Percentiles rank a stretch among this genome's conserved stretches.
These are phyloP conservation scores for Blera fallax DNA, from an alignment of 2,888 invertebrate species.

Conservation along the genomic window DNA sequence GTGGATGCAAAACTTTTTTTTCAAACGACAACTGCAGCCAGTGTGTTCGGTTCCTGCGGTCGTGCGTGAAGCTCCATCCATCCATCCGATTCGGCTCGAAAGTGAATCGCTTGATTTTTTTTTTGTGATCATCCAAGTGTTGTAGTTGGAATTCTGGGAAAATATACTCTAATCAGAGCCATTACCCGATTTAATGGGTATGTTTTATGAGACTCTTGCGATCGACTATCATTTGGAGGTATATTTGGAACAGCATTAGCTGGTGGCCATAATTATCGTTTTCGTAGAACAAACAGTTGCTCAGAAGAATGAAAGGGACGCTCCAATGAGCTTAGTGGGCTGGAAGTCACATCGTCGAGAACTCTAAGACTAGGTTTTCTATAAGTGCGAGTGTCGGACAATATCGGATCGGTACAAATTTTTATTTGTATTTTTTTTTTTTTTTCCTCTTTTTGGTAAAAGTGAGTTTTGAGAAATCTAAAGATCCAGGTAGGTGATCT, in stretches of 20 bases:
- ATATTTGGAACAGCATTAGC: slow-evolving; percentile 16
- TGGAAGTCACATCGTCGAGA: slow-evolving; percentile 26
- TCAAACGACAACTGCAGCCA: slow-evolving; percentile 11
- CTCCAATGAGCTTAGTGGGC: slow-evolving; percentile 33
- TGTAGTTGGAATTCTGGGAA: slow-evolving; percentile 21
- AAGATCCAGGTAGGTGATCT: slow-evolving; percentile 26
- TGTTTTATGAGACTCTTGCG: slow-evolving; percentile 48
- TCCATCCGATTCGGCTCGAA: slow-evolving; percentile 35
- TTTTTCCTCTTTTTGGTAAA: slow-evolving; percentile 2
- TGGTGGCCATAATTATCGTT: slow-evolving; percentile 41
- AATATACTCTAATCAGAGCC: slow-evolving; percentile 44
- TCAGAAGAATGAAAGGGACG: slow-evolving; percentile 37
- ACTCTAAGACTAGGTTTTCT: not conserved
- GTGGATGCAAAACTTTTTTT: slow-evolving; percentile 5
- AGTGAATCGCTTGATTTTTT: slow-evolving; percentile 28
- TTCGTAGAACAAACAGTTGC: slow-evolving; percentile 28
- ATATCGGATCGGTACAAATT: too few relatives aligned
- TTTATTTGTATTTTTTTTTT: not conserved
- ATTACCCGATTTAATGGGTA: slow-evolving; percentile 48
- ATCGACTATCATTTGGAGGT: slow-evolving; percentile 41
- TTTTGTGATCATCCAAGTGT: slow-evolving; percentile 7
- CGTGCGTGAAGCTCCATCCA: slow-evolving; percentile 70
- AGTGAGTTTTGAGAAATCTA: slow-evolving; percentile 9
- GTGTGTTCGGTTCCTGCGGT: slow-evolving; percentile 40
- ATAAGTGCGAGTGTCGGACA: not conserved